Evolutionary conservation across 2,888 invertebrate genomes (phyloP).

Genomic region (Lochmaea crataegi): DNA sequence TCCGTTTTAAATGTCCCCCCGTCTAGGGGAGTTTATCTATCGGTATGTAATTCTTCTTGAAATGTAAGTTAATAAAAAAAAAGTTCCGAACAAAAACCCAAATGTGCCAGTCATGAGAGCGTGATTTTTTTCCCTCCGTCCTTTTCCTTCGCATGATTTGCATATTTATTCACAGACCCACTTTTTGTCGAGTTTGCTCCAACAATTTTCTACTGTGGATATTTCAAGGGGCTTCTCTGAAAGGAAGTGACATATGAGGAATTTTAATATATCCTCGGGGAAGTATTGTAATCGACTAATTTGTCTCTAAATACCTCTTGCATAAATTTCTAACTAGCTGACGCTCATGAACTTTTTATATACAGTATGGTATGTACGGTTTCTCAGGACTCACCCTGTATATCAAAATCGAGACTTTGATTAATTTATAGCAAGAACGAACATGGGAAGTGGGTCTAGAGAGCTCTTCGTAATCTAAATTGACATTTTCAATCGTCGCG

Average conservation of each 20-base stretch:
- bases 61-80: constrained; percentile 32
- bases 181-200: constrained; percentile 24
- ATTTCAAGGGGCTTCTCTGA: constrained; percentile 14
- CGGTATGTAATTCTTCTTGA: constrained; percentile 22
- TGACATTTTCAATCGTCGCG: constrained; percentile 32
- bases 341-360: neutral
- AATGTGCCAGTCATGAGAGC: constrained; percentile 32
- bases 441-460: constrained; percentile 8
- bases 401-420: neutral
- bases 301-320: neutral
- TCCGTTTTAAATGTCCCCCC: neutral
- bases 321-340: neutral
- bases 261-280: constrained; percentile 26
- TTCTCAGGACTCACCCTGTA: no score
- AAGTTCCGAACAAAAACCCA: constrained; percentile 25
- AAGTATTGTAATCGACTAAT: neutral
- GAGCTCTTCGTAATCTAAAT: constrained; percentile 21
- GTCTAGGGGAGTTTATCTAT: neutral
- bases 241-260: constrained; percentile 29
- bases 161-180: constrained; percentile 35
- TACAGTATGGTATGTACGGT: neutral
- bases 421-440: neutral
- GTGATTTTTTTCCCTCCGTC: constrained; percentile 25
- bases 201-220: constrained; percentile 23
- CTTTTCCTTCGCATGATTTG: constrained; percentile 29